These are phyloP conservation scores for Priocnemis perturbator DNA, from an alignment of 2,888 invertebrate species.

Conservation along the genomic window DNA sequence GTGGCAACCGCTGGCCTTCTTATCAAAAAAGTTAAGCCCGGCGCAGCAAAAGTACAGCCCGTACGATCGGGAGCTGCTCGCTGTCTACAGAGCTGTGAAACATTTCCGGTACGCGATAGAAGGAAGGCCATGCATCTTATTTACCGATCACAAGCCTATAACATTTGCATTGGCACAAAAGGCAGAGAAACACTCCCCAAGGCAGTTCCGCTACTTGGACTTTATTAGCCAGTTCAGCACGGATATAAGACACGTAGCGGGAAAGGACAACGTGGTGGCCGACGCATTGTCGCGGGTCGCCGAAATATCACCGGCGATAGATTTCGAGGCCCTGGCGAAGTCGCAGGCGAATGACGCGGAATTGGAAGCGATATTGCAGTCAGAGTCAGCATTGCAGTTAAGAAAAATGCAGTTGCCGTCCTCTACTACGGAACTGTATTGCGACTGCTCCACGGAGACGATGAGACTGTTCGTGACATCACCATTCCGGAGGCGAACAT, in stretches of 20 bases:
- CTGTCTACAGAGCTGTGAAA: background rate
- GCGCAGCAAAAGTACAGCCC: background rate
- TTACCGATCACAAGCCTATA: background rate
- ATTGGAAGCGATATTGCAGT: too few species aligned
- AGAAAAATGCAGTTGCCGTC: too few species aligned
- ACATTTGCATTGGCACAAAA: background rate
- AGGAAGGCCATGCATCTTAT: background rate
- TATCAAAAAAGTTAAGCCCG: background rate
- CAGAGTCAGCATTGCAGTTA: too few species aligned
- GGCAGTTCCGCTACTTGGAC: background rate
- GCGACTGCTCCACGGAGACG: too few species aligned
- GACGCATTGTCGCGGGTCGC: too few species aligned
- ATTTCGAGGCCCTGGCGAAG: too few species aligned
- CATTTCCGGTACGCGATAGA: background rate
- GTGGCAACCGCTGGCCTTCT: background rate
- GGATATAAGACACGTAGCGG: background rate
- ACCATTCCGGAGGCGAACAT: background rate
- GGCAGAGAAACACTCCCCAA: background rate
- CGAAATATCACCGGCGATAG: too few species aligned
- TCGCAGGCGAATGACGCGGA: too few species aligned
- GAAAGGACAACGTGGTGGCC: too few species aligned
- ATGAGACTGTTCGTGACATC: too few species aligned
- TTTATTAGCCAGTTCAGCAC: background rate
- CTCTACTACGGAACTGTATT: too few species aligned
- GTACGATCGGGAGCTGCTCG: background rate